These are phyloP conservation scores for Magallana nippona DNA, from an alignment of 2,888 invertebrate species.

Conservation along the genomic window DNA sequence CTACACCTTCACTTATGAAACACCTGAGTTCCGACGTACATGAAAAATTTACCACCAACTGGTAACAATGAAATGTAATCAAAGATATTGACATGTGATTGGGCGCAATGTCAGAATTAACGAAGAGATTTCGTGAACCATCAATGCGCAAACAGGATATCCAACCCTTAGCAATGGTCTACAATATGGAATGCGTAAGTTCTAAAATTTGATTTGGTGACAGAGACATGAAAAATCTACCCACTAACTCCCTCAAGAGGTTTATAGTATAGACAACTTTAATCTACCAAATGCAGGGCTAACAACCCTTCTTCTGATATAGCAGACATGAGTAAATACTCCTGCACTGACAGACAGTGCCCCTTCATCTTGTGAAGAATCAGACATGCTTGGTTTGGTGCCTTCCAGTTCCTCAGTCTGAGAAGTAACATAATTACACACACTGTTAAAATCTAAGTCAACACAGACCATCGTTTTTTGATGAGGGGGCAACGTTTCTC, in stretches of 20 bases:
- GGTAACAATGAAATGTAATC: conserved; percentile 26
- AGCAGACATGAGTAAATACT: conserved; percentile 14
- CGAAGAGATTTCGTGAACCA: neutral
- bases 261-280: conserved; percentile 17
- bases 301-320: neutral
- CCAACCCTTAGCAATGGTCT: neutral
- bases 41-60: conserved; percentile 18
- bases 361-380: neutral
- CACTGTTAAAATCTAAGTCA: conserved; percentile 12
- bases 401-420: neutral
- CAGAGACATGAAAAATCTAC: conserved; percentile 21
- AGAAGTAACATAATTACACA: neutral
- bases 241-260: conserved; percentile 30
- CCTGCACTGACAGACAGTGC: neutral
- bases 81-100: conserved; percentile 24
- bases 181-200: conserved; percentile 6
- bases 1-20: conserved; percentile 14
- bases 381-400: neutral
- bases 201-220: conserved; percentile 30
- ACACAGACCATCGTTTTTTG: neutral
- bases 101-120: neutral
- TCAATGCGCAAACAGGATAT: neutral
- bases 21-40: conserved; percentile 6
- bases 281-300: conserved; percentile 30
- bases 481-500: conserved; percentile 17